Percentiles rank a stretch among this genome's conserved stretches.
Evolutionary conservation across 2,888 invertebrate genomes (phyloP).

Genomic region (Tinea pellionella): DNA sequence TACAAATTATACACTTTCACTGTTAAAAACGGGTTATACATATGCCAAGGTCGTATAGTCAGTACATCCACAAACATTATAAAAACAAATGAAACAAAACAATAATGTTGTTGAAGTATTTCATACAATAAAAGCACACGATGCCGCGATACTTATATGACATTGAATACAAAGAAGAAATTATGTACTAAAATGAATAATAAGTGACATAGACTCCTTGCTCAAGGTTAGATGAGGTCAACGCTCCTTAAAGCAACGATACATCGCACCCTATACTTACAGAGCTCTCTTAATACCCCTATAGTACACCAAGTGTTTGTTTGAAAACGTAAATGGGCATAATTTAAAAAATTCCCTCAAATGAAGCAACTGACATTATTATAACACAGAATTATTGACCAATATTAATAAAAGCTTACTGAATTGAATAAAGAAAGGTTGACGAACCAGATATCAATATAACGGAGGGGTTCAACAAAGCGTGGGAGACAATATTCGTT

Average conservation of each 20-base stretch:
- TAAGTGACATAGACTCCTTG: slow-evolving; percentile 3
- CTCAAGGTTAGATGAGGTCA: slow-evolving; percentile 1
- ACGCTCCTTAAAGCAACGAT: background rate
- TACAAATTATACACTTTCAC: background rate
- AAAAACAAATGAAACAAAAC: background rate
- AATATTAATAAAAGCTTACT: background rate
- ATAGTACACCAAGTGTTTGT: background rate
- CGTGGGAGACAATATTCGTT: background rate
- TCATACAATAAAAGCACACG: background rate
- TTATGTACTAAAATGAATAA: background rate
- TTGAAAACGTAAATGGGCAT: background rate
- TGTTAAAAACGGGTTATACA: background rate
- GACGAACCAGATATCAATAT: background rate
- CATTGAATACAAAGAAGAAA: slow-evolving; percentile 5
- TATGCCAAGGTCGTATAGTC: background rate
- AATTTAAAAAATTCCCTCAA: background rate
- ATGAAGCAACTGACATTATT: background rate
- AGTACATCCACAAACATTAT: background rate
- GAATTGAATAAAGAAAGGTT: slow-evolving; percentile 1
- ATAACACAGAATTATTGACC: too few species aligned
- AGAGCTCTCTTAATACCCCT: background rate
- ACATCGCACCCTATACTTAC: background rate
- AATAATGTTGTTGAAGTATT: background rate
- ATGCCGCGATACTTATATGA: background rate
- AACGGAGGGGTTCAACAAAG: background rate